Percentiles rank a stretch among this genome's conserved stretches.
These are phyloP conservation scores for Brachycybe producta DNA, from an alignment of 2,888 invertebrate genomes.

Conservation along the genomic window DNA sequence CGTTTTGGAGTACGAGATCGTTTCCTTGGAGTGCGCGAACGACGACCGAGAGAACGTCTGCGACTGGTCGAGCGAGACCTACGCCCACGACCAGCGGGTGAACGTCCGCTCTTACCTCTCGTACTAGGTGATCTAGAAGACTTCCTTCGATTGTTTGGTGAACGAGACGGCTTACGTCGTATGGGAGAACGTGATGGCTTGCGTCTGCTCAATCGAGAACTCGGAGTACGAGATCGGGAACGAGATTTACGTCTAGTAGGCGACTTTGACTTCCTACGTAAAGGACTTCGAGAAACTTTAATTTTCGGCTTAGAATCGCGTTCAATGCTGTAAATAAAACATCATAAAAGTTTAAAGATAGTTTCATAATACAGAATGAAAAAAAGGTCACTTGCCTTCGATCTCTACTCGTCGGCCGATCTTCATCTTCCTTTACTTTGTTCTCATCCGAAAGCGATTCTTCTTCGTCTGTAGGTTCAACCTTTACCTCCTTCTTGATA, in stretches of 20 bases:
- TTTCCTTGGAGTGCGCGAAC: conserved; percentile 13
- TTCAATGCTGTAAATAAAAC: no score
- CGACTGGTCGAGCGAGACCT: conserved; percentile 17
- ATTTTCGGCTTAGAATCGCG: conserved; percentile 8
- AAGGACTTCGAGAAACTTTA: conserved; percentile 15
- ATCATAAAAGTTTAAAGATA: not conserved
- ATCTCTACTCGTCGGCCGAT: not conserved
- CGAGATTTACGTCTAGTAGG: conserved; percentile 21
- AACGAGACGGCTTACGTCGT: conserved; percentile 13
- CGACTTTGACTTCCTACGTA: conserved; percentile 17
- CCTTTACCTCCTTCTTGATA: not conserved
- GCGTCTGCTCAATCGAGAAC: no score
- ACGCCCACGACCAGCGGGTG: conserved; percentile 10
- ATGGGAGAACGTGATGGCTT: not conserved
- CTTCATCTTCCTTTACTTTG: no score
- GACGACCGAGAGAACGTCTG: conserved; percentile 9
- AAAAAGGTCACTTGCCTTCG: not conserved
- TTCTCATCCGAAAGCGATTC: no score
- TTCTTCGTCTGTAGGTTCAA: not conserved
- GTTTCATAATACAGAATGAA: not conserved
- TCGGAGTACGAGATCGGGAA: conserved; percentile 20
- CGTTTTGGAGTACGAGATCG: conserved; percentile 17
- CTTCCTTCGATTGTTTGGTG: conserved; percentile 14
- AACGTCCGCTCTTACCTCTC: conserved; percentile 2
- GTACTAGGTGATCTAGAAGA: conserved; percentile 14